A percentile compares a stretch with the other conserved stretches of the same genome.
phyloP scores from a whole-genome alignment of 2,888 invertebrate species.

The Phanerotoma sp. region DNA sequence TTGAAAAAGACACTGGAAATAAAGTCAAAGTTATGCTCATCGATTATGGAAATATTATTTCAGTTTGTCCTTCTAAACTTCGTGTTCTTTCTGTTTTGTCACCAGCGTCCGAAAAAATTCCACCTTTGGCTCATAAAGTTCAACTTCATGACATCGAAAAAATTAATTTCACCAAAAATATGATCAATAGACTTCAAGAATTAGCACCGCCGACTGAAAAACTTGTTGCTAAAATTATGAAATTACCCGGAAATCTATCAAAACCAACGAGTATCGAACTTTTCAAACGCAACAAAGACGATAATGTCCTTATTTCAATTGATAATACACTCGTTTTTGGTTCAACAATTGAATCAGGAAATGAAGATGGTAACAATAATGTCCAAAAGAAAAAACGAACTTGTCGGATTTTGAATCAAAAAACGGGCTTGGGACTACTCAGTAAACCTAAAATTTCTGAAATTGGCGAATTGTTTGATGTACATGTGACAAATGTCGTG shows the following conservation, averaged over 20 bases:
- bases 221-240: constrained; percentile 60
- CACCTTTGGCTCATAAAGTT: constrained; percentile 62
- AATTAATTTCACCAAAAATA: constrained; percentile 54
- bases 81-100: constrained; percentile 57
- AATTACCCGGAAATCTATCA: constrained; percentile 23
- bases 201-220: constrained; percentile 63
- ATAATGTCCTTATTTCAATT: constrained; percentile 68
- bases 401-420: constrained; percentile 25
- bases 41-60: constrained; percentile 60
- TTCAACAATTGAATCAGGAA: constrained; percentile 59
- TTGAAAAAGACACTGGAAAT: constrained; percentile 53
- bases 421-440: constrained; percentile 38
- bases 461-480: constrained; percentile 66
- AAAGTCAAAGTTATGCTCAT: constrained; percentile 60
- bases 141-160: constrained; percentile 64
- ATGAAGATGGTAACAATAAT: constrained; percentile 47
- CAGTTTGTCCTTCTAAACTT: constrained; percentile 55
- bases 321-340: constrained; percentile 71
- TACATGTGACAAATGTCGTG: constrained; percentile 69
- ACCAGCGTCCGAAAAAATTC: constrained; percentile 53
- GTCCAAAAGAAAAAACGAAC: constrained; percentile 36
- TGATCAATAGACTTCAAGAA: constrained; percentile 49
- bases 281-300: constrained; percentile 67
- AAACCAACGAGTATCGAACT: constrained; percentile 64
- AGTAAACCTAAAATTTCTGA: constrained; percentile 57